A percentile compares a stretch with the other conserved stretches of the same genome.
These are phyloP conservation scores for Salarias fasciatus DNA, from an alignment of 2,797 vertebrate genomes.

Conservation along the genomic window DNA sequence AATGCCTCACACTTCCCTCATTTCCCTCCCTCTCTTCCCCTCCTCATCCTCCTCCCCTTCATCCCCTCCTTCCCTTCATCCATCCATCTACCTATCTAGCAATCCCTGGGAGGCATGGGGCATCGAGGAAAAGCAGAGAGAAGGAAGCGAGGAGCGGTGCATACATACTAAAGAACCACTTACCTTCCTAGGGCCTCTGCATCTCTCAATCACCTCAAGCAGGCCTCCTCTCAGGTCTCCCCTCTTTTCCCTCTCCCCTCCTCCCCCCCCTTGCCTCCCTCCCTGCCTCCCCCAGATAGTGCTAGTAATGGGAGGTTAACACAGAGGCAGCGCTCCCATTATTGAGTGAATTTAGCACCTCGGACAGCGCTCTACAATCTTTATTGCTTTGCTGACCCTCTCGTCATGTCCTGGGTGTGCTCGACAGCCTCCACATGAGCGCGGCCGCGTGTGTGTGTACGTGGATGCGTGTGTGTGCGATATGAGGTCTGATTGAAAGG, in stretches of 20 bases:
- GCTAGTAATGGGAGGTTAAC: conserved; percentile 99
- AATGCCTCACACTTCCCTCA: conserved; percentile 78
- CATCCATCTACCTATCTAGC: conserved; percentile 78
- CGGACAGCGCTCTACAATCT: conserved; percentile 98
- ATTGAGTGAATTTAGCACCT: conserved; percentile 99
- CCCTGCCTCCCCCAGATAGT: conserved; percentile 84
- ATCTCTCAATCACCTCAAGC: conserved; percentile 82
- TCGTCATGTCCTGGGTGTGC: conserved; percentile 94
- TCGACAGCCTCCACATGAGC: conserved; percentile 73
- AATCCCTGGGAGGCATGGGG: conserved; percentile 80
- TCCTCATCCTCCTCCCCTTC: conserved; percentile 14
- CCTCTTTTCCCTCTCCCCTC: conserved; percentile 36
- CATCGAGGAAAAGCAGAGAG: conserved; percentile 72
- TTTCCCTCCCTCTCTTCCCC: conserved; percentile 58
- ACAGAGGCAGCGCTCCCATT: conserved; percentile 97
- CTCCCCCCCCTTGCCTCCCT: conserved; percentile 31
- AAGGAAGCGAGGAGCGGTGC: conserved; percentile 72
- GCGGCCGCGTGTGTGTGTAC: conserved; percentile 37
- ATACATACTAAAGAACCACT: conserved; percentile 88
- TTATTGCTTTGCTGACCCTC: conserved; percentile 99
- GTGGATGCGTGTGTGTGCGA: conserved; percentile 56
- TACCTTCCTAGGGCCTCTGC: conserved; percentile 81
- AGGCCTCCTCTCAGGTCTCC: conserved; percentile 71
- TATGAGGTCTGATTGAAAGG: conserved; percentile 96
- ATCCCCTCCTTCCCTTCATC: conserved; percentile 43